Conservation (phyloP, 1,140 invertebrate genomes). For the Aradophagus sp. region DNA sequence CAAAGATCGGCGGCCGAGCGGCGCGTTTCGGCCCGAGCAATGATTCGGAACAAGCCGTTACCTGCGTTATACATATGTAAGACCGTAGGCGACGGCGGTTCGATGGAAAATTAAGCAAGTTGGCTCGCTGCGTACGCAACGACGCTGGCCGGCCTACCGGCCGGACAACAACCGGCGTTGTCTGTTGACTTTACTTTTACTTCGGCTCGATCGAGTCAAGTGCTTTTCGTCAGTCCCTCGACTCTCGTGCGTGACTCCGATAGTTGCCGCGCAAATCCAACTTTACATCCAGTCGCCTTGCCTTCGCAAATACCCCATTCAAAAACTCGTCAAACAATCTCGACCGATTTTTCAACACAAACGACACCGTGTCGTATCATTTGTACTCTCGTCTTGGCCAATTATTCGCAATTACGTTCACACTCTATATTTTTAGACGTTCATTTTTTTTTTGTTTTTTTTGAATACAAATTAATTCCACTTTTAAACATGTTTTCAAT, state of each 20-base stretch:
- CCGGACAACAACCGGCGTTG: no score
- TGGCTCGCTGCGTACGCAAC: slow-evolving; percentile 42
- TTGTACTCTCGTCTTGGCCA: slow-evolving; percentile 1
- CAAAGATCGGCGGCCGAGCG: slow-evolving; percentile 40
- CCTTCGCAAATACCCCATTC: slow-evolving; percentile 51
- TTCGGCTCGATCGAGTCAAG: slow-evolving; percentile 55
- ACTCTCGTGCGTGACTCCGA: slow-evolving; percentile 57
- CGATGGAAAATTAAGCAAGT: slow-evolving; percentile 52
- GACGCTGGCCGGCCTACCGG: no score
- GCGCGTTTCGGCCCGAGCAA: no score
- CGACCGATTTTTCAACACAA: slow-evolving; percentile 44
- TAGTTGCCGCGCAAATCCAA: slow-evolving; percentile 44
- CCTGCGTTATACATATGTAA: slow-evolving; percentile 35
- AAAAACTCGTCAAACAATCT: slow-evolving; percentile 55
- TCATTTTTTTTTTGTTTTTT: slow-evolving; percentile 10
- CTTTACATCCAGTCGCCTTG: slow-evolving; percentile 47
- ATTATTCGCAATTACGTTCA: no score
- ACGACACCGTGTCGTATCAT: slow-evolving; percentile 2
- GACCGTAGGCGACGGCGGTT: slow-evolving; percentile 44
- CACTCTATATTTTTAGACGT: no score
- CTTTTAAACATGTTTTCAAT: no score
- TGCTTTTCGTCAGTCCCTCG: slow-evolving; percentile 59
- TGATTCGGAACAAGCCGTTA: no score
- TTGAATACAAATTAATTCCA: no score
- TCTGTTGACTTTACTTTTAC: slow-evolving; percentile 60